phyloP scores from a whole-genome alignment of 2,888 invertebrate species.

The Synergus umbraculus region DNA sequence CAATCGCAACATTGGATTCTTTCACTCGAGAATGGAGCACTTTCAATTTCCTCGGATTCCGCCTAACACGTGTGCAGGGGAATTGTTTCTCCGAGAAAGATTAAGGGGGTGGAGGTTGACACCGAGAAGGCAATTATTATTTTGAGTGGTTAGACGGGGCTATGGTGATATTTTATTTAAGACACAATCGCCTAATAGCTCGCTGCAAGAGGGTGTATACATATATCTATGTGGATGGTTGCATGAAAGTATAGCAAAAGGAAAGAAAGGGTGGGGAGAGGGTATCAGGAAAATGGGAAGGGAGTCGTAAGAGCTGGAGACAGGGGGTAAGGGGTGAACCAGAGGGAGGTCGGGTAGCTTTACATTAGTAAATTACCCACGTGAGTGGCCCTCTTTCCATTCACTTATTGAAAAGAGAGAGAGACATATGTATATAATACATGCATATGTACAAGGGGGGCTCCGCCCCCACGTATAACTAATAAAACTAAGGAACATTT shows the following conservation, averaged over 20 bases:
- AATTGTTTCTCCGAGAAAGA: slow-evolving; percentile 47
- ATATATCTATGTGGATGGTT: slow-evolving; percentile 55
- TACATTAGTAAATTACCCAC: slow-evolving; percentile 73
- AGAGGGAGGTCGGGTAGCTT: slow-evolving; percentile 54
- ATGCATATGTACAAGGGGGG: not conserved
- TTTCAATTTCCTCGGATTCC: slow-evolving; percentile 56
- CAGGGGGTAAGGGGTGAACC: slow-evolving; percentile 49
- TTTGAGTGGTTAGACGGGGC: slow-evolving; percentile 73
- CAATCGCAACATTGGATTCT: not conserved
- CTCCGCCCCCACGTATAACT: not conserved
- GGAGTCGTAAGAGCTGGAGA: slow-evolving; percentile 56
- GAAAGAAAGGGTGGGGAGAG: slow-evolving; percentile 50
- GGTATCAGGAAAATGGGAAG: slow-evolving; percentile 50
- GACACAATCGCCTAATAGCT: slow-evolving; percentile 76
- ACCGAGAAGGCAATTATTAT: slow-evolving; percentile 74
- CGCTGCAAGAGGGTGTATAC: slow-evolving; percentile 61
- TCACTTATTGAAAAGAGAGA: not conserved
- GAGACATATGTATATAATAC: not conserved
- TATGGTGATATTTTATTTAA: slow-evolving; percentile 75
- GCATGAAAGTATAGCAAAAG: slow-evolving; percentile 42
- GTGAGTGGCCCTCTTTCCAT: slow-evolving; percentile 49
- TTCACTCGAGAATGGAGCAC: slow-evolving; percentile 46
- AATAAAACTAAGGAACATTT: not conserved
- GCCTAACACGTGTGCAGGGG: slow-evolving; percentile 42
- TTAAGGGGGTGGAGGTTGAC: slow-evolving; percentile 58